Base-by-base conservation (phyloP, 2,113 vertebrate species). In the Solea senegalensis region DNA sequence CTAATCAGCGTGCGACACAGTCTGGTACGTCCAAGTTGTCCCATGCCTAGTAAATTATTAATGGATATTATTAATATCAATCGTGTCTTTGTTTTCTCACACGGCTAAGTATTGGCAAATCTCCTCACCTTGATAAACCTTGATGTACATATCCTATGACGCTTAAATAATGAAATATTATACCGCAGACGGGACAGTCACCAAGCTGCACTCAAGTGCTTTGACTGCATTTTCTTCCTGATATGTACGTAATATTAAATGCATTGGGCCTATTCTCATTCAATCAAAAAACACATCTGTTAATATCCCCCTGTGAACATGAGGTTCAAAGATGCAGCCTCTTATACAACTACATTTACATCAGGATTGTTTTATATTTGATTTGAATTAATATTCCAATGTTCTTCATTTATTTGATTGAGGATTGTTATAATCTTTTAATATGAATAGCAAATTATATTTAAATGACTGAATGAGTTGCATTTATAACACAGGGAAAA, bases 1-100 rank as follows among this genome's bases (percentile, higher is more conserved):
- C 49, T 45, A 52, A 10, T 60, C 71, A 8, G 56, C 60, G 45
- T 57, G 44, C 52, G 53, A 51, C 67, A 61, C 14, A 55, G 40
- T 26, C 1, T 45, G 45, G 3, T 3, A 13, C 34, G 28, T 48
- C 14, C 8, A 27, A 58, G 14, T 40, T 58, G 12, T 41, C 0
- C 4, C n/a, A 27, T 12, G 60, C 16, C 4, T 16, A 13, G 14
- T 45, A 5, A 21, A 21, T 21, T 21, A 21, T 21, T 21, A 21
- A 21, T 21, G 21, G 21, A 21, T 21, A 21, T 21, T 21, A 1
- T 21, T 21, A 21, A 21, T 21, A 21, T 21, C 5, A 34, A 34
- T 34, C 3, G 34, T 34, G 34, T 34, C 34, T 34, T 34, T 34
- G 34, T 34, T 3, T 34, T 34, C 34, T 34, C 34, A 34, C 34